phyloP scores from a whole-genome alignment of 2,888 invertebrate species.

The Opisthograptis luteolata region DNA sequence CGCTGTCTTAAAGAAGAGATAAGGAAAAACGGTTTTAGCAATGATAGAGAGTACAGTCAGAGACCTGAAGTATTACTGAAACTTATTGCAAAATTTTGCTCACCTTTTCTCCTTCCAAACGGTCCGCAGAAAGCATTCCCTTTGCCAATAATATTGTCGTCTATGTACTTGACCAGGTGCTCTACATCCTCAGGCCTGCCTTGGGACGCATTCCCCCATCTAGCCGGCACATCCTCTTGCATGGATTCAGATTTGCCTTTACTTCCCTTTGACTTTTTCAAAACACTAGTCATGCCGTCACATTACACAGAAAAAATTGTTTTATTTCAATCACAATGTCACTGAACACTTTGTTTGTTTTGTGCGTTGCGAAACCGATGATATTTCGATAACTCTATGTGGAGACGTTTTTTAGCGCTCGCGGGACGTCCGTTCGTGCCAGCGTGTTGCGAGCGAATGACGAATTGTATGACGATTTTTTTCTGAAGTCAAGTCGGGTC shows the following conservation, averaged over 20 bases:
- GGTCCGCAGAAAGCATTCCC: slow-evolving; percentile 92
- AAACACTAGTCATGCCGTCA: slow-evolving; percentile 80
- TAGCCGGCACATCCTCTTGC: slow-evolving; percentile 78
- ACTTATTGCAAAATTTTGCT: slow-evolving; percentile 35
- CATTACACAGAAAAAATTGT: slow-evolving; percentile 61
- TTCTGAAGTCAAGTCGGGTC: no score
- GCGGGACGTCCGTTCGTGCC: slow-evolving; percentile 23
- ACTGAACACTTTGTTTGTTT: slow-evolving; percentile 39
- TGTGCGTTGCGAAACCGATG: slow-evolving; percentile 23
- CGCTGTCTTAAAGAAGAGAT: not conserved
- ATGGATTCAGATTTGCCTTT: slow-evolving; percentile 82
- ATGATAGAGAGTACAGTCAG: not conserved
- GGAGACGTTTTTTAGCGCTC: slow-evolving; percentile 7
- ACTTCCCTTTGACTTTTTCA: slow-evolving; percentile 77
- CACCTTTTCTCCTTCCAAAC: slow-evolving; percentile 92
- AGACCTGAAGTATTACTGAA: not conserved
- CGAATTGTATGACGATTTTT: no score
- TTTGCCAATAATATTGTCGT: slow-evolving; percentile 92
- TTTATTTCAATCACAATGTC: slow-evolving; percentile 39
- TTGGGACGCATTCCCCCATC: slow-evolving; percentile 67
- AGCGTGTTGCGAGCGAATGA: slow-evolving; percentile 36
- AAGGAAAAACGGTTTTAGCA: not conserved
- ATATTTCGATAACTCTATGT: slow-evolving; percentile 8
- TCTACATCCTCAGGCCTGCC: slow-evolving; percentile 86
- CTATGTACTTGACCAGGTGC: slow-evolving; percentile 90